phyloP scores from a whole-genome alignment of 2,113 vertebrate genomes.

The Tychaedon coryphoeus region DNA sequence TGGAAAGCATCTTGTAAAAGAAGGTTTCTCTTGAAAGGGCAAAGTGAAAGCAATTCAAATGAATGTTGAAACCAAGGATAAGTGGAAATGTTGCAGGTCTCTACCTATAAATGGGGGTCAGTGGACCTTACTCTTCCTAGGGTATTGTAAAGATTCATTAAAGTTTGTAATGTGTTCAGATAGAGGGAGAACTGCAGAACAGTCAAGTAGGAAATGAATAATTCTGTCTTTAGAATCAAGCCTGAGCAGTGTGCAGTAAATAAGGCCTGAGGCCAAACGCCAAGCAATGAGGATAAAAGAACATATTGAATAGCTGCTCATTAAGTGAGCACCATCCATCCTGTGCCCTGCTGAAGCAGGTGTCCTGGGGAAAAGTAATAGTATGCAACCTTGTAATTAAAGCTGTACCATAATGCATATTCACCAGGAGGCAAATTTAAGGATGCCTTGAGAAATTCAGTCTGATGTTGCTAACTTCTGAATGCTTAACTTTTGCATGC shows the following conservation, averaged over 20 bases:
- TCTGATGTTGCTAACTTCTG: neutral
- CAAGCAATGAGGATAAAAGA: slow-evolving; percentile 62
- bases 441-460: slow-evolving; percentile 35
- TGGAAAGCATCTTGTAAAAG: neutral
- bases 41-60: neutral
- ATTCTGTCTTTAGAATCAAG: slow-evolving; percentile 55
- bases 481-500: neutral
- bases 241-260: slow-evolving; percentile 48
- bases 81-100: neutral
- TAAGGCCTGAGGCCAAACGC: slow-evolving; percentile 61
- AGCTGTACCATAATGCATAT: slow-evolving; percentile 57
- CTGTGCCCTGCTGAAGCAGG: slow-evolving; percentile 58
- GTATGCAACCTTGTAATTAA: slow-evolving; percentile 63
- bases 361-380: slow-evolving; percentile 66
- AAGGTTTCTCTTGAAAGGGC: neutral
- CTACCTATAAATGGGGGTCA: neutral
- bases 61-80: neutral
- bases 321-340: slow-evolving; percentile 57
- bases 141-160: slow-evolving; percentile 15
- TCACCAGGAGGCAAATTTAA: slow-evolving; percentile 57
- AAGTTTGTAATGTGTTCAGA: neutral
- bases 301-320: slow-evolving; percentile 63
- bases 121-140: neutral
- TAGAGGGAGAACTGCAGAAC: neutral
- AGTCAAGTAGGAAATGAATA: slow-evolving; percentile 46